These are phyloP conservation scores for Archocentrus centrarchus DNA, from an alignment of 2,113 vertebrate species.

Conservation along the genomic window DNA sequence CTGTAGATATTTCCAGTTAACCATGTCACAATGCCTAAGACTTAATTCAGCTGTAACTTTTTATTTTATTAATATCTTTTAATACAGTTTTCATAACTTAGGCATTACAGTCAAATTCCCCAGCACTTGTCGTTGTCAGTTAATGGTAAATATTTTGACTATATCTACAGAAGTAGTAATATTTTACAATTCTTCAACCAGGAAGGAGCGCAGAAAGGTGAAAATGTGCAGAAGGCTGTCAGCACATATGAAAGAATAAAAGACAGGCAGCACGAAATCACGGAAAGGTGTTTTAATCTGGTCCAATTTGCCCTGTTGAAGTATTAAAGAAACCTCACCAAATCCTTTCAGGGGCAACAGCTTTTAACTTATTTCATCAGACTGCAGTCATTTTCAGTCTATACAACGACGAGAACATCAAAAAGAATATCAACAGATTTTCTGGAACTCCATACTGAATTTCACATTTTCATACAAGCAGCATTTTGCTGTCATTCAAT, in stretches of 20 bases:
- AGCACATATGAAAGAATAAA: background rate
- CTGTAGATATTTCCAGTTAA: background rate
- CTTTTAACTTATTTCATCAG: constrained; percentile 7
- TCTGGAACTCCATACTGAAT: background rate
- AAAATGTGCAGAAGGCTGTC: background rate
- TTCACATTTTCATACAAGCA: background rate
- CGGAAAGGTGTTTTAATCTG: constrained; percentile 8
- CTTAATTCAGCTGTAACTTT: background rate
- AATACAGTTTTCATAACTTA: background rate
- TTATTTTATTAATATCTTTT: background rate
- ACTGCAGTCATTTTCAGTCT: background rate
- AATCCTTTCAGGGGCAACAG: background rate
- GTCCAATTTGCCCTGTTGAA: constrained; percentile 4
- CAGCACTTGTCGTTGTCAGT: background rate
- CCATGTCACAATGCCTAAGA: background rate
- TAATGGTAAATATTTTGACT: background rate
- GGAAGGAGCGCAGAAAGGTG: background rate
- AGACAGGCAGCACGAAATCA: constrained; percentile 1
- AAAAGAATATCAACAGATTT: background rate
- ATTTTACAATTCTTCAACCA: background rate
- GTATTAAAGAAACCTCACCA: background rate
- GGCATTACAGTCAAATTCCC: background rate
- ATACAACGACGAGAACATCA: background rate
- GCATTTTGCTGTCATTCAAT: background rate
- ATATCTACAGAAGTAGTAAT: background rate